Evolutionary conservation across 2,113 vertebrate species (phyloP).

Genomic region (Psammodynastes pulverulentus): DNA sequence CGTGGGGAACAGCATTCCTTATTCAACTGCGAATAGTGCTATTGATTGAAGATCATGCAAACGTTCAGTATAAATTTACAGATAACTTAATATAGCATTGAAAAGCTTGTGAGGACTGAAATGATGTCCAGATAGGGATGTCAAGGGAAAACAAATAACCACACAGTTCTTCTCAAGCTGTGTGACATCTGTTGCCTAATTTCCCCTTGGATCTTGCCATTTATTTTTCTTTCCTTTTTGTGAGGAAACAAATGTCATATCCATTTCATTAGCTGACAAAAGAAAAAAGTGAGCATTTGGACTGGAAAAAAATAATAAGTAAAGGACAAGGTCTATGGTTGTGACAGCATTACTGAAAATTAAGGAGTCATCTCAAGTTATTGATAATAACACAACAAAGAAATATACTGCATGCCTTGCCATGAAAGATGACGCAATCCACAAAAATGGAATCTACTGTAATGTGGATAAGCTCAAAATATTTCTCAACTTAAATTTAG

Average conservation of each 20-base stretch:
- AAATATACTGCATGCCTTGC: not conserved
- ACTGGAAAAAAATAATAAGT: not conserved
- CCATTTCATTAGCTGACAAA: not conserved
- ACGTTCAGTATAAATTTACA: not conserved
- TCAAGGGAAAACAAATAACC: not conserved
- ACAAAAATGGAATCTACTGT: not conserved
- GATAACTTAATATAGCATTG: not conserved
- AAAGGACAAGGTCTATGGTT: not conserved
- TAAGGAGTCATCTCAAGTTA: not conserved
- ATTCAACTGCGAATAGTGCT: not conserved
- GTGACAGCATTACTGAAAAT: not conserved
- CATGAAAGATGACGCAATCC: not conserved
- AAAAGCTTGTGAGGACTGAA: slow-evolving; percentile 20
- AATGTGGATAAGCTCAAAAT: not conserved
- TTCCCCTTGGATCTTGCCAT: not conserved
- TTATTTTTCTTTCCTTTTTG: not conserved
- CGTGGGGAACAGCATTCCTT: not conserved
- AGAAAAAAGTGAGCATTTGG: not conserved
- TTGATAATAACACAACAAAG: not conserved
- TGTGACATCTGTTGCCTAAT: not conserved
- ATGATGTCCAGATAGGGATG: not conserved
- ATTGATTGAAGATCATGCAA: not conserved
- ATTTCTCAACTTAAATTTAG: not conserved
- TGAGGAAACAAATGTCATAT: not conserved
- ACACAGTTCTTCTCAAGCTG: not conserved